Percentiles rank a stretch among this genome's conserved stretches.
Evolutionary conservation across 64 coral and sea anemone species (phyloP).

Genomic region (Porites lutea): DNA sequence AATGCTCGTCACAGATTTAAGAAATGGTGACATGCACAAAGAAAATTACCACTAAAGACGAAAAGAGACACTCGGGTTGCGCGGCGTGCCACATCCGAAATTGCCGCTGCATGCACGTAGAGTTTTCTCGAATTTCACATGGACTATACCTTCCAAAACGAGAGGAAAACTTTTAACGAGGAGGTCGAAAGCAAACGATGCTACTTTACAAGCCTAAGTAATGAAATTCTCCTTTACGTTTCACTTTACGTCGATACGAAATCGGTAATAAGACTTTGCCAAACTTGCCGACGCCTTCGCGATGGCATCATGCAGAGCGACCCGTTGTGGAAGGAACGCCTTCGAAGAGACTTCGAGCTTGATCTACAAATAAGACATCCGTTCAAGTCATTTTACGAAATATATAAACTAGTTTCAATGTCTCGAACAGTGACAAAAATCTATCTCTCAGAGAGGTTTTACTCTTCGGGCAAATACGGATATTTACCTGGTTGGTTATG

Average conservation of each 20-base stretch:
- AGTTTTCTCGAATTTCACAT: background rate
- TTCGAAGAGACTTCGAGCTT: conserved; percentile 77
- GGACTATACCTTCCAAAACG: background rate
- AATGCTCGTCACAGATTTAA: conserved; percentile 16
- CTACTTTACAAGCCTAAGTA: conserved; percentile 66
- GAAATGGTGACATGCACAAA: conserved; percentile 34
- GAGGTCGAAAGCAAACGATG: conserved; percentile 19
- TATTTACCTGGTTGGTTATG: conserved; percentile 90
- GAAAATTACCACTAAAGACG: conserved; percentile 10
- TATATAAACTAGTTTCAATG: conserved; percentile 82
- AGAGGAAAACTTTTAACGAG: background rate
- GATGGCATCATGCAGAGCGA: conserved; percentile 65
- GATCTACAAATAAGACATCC: conserved; percentile 58
- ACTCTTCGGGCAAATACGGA: conserved; percentile 82
- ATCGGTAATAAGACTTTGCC: conserved; percentile 58
- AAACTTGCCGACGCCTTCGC: conserved; percentile 71
- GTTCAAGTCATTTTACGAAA: conserved; percentile 73
- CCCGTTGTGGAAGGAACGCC: conserved; percentile 70
- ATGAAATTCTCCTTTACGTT: conserved; percentile 68
- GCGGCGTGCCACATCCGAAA: background rate
- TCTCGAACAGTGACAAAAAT: conserved; percentile 70
- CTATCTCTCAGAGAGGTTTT: conserved; percentile 88
- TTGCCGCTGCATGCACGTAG: background rate
- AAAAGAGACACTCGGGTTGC: background rate
- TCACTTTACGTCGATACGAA: conserved; percentile 63